Base-by-base conservation (phyloP, 2,113 vertebrate species). In the Leucopsar rothschildi region DNA sequence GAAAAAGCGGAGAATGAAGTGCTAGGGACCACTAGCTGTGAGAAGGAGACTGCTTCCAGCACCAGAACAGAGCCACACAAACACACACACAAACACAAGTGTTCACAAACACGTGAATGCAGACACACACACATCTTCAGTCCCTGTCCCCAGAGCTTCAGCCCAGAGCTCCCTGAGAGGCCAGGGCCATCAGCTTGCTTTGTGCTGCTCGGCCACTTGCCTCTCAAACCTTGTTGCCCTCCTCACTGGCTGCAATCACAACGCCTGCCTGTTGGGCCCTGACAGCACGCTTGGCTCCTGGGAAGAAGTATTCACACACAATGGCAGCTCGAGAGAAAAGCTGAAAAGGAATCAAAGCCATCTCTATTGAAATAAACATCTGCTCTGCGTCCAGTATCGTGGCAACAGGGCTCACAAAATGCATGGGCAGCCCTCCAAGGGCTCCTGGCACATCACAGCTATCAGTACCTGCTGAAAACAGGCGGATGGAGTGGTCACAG, bases 341-440 rank as follows among this genome's bases (percentile, higher is more conserved):
- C 13, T 89, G 92, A 96, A 92, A 92, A 93, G 91, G 83, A 95
- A 73, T 92, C 91, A 95, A 97, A 95, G 91, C 42, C 90, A 92
- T 89, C 88, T 77, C 95, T 95, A 69, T 94, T 95, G 94, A 95
- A 97, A 93, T 92, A 95, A 96, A 97, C 95, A 96, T 97, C 94
- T 96, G 95, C 90, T 92, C 87, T 82, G 82, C 6, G 11, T 82
- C 90, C 82, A 59, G 95, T 97, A 84, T 88, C 93, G 2, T 92
- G 82, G 97, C 97, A 97, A 96, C 95, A 33, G 79, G 65, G 65
- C 71, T 92, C 71, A 57, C 86, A 89, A 85, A 95, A 90, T 49
- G 83, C 89, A n/a, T 0, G 4, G 91, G 96, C 94, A 92, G 77
- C 55, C 60, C 70, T 94, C 95, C 96, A 94, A 93, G 79, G 70